Evolutionary conservation across 1,140 invertebrate species (phyloP), one percentile per base, ranked within the genome.

Genomic region (Saccostrea echinata): DNA sequence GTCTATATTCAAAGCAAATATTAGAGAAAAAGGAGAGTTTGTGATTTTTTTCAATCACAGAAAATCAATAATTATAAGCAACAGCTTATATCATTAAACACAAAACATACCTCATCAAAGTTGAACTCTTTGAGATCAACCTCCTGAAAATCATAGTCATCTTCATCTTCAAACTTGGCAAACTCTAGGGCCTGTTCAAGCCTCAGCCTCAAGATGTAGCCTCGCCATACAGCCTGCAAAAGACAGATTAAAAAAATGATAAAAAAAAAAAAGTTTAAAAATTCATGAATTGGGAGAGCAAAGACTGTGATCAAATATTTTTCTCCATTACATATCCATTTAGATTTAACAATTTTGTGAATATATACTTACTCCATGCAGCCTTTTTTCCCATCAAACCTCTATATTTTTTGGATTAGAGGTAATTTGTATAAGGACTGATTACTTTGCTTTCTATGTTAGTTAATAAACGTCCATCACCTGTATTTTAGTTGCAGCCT

Each of bases 41-140:
- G 1, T 43, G 0, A 43, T 0, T 43, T 43, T 43, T 4, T 1
- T 43, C n/a, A 6, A 43, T 6, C 9, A 3, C 43, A 8, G 43
- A 43, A 43, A 43, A n/a, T 61, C 71, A 6, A 24, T 80, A 18
- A 30, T 13, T 76, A 76, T 24, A 21, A 24, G 11, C 27, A 30
- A 33, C 18, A 21, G 18, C 55, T 61, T 61, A 9, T 43, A 43
- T 43, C 2, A 61, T n/a, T 21, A 61, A 51, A 52, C 57, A 90
- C 3, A 84, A 71, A 55, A 83, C 61, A 53, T 89, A 93, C 94
- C 91, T 93, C 91, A 90, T 94, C 90, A 87, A 94, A 90, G 88
- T 93, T 91, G 88, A 94, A 93, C 24, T 92, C 91, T 83, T 89
- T 85, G 64, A 93, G 80, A 82, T 94, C 93, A 83, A 93, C 88